phyloP scores from a whole-genome alignment of 2,113 vertebrate genomes.

The Ammodytes dubius region DNA sequence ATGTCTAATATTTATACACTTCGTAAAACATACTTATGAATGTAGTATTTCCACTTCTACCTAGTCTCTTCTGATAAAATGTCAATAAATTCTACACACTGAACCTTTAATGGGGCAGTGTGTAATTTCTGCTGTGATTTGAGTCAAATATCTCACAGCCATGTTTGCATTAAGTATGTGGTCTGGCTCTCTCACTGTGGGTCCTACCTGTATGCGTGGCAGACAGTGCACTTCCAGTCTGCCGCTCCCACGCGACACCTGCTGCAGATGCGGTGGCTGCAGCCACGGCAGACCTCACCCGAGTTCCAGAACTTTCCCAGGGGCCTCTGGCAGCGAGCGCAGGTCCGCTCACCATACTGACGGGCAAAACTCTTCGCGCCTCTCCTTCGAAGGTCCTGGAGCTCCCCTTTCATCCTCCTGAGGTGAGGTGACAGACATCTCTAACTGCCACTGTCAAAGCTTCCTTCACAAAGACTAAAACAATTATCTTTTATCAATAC shows the following conservation, averaged over 20 bases:
- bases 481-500: background rate
- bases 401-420: conserved; percentile 89
- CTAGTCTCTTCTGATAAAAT: too few relatives aligned
- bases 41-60: too few relatives aligned
- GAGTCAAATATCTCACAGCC: background rate
- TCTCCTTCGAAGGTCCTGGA: conserved; percentile 88
- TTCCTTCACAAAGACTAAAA: background rate
- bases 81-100: too few relatives aligned
- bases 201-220: conserved; percentile 87
- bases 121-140: background rate
- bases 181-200: conserved; percentile 20
- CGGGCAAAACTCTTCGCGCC: conserved; percentile 72
- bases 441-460: background rate
- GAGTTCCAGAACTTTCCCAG: conserved; percentile 89
- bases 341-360: conserved; percentile 83
- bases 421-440: background rate
- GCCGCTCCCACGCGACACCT: conserved; percentile 84
- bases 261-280: conserved; percentile 92
- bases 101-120: too few relatives aligned
- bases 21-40: too few relatives aligned
- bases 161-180: background rate
- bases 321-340: conserved; percentile 88
- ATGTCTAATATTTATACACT: background rate
- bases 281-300: conserved; percentile 89
- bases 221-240: conserved; percentile 91